Evolutionary conservation across 1,140 invertebrate species (phyloP).

Genomic region (Apis cerana): DNA sequence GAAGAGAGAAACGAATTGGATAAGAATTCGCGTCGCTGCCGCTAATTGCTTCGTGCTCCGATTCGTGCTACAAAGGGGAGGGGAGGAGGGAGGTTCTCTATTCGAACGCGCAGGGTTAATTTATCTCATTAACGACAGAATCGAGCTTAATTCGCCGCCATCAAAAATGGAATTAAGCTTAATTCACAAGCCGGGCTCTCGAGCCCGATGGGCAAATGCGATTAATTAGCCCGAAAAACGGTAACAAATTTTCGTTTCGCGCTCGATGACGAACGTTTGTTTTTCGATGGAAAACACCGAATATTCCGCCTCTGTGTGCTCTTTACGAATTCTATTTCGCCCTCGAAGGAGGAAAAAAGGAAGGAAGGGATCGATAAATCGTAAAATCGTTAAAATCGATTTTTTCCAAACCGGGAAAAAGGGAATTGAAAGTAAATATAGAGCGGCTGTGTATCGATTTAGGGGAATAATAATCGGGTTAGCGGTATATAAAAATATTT

Average conservation of each 20-base stretch:
- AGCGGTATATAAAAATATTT: slow-evolving; percentile 51
- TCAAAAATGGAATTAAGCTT: slow-evolving; percentile 36
- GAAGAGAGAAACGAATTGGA: not conserved
- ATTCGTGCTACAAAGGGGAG: not conserved
- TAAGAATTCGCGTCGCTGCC: not conserved
- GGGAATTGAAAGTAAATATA: not conserved
- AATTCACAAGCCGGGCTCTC: not conserved
- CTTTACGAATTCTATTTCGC: too few relatives aligned
- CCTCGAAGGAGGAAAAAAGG: too few relatives aligned
- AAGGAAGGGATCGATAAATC: too few relatives aligned
- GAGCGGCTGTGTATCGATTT: slow-evolving; percentile 28
- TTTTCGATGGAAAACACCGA: not conserved
- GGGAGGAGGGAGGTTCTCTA: not conserved
- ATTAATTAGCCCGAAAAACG: slow-evolving; percentile 29
- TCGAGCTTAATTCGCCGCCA: slow-evolving; percentile 4
- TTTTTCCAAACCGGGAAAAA: not conserved
- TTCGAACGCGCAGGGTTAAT: slow-evolving; percentile 8
- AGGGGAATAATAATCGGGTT: slow-evolving; percentile 48
- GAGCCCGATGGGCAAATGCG: not conserved
- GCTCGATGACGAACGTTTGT: slow-evolving; percentile 5
- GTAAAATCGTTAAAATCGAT: not conserved
- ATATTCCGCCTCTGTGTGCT: too few relatives aligned
- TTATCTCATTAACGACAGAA: slow-evolving; percentile 16
- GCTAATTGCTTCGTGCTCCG: not conserved
- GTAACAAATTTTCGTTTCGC: not conserved